Evolutionary conservation across 2,888 invertebrate genomes (phyloP).

Genomic region (Scaptomyza tumidula): DNA sequence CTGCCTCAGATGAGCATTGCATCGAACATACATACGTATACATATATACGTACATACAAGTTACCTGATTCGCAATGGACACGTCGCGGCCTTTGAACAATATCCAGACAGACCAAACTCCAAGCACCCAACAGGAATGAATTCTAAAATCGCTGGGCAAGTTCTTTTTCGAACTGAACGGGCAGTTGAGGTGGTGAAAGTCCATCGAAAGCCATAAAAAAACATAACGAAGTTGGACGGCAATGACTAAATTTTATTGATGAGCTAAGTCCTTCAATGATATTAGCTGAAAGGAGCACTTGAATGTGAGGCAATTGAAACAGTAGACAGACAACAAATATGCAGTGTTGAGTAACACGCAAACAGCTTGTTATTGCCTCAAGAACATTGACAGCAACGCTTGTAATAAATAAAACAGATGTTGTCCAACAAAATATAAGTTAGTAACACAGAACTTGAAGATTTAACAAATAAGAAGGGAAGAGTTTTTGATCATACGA

Average conservation of each 20-base stretch:
- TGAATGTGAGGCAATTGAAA: conserved; percentile 10
- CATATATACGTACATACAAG: conserved; percentile 18
- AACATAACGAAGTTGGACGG: conserved; percentile 47
- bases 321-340: not conserved
- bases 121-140: not conserved
- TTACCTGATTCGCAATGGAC: conserved; percentile 64
- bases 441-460: no score
- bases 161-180: conserved; percentile 5
- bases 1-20: conserved; percentile 64
- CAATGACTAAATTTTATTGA: conserved; percentile 36
- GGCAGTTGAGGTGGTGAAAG: conserved; percentile 16
- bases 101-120: not conserved
- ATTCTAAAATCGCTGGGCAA: conserved; percentile 27
- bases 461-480: no score
- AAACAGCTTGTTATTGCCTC: not conserved
- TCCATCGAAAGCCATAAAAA: conserved; percentile 41
- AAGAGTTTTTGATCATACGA: no score
- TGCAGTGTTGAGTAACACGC: not conserved
- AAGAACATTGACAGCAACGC: no score
- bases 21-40: conserved; percentile 2
- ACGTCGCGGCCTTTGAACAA: conserved; percentile 42
- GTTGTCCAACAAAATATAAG: no score
- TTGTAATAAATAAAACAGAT: no score
- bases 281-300: conserved; percentile 21
- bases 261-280: conserved; percentile 27